phyloP scores from a whole-genome alignment of 2,113 vertebrate species.

The Archocentrus centrarchus region DNA sequence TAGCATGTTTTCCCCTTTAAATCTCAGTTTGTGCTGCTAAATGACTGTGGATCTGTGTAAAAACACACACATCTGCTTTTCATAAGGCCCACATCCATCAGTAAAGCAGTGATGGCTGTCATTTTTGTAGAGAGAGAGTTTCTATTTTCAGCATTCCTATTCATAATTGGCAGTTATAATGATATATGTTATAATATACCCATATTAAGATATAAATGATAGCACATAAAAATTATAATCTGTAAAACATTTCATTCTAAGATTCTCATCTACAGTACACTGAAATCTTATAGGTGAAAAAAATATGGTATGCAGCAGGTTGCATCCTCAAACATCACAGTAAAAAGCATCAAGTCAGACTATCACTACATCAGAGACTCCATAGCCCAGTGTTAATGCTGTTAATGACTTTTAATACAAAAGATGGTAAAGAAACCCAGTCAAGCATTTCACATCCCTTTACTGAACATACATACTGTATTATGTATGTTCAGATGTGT shows the following conservation, averaged over 20 bases:
- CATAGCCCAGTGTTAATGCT: neutral
- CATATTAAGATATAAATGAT: neutral
- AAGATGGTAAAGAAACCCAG: neutral
- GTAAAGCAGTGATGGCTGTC: neutral
- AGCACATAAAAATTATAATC: neutral
- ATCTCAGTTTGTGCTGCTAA: neutral
- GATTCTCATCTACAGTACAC: too few relatives aligned
- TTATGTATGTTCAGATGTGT: neutral
- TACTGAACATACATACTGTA: too few relatives aligned
- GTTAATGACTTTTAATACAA: too few relatives aligned
- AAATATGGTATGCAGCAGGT: too few relatives aligned
- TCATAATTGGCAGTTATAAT: neutral
- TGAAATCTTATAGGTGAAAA: too few relatives aligned
- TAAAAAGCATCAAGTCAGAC: too few relatives aligned
- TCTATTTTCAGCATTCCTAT: neutral
- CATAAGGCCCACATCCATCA: conserved; percentile 4
- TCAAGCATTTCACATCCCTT: neutral
- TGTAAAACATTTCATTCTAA: neutral
- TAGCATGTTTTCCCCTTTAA: neutral
- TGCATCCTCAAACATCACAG: too few relatives aligned
- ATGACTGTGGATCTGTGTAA: conserved; percentile 5
- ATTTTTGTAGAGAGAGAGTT: neutral
- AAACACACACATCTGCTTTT: conserved; percentile 36
- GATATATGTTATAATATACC: neutral
- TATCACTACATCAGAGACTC: too few relatives aligned